Percentiles rank a stretch among this genome's conserved stretches.
phyloP scores from a whole-genome alignment of 2,113 vertebrate genomes.

The Potamarius usumacintae region DNA sequence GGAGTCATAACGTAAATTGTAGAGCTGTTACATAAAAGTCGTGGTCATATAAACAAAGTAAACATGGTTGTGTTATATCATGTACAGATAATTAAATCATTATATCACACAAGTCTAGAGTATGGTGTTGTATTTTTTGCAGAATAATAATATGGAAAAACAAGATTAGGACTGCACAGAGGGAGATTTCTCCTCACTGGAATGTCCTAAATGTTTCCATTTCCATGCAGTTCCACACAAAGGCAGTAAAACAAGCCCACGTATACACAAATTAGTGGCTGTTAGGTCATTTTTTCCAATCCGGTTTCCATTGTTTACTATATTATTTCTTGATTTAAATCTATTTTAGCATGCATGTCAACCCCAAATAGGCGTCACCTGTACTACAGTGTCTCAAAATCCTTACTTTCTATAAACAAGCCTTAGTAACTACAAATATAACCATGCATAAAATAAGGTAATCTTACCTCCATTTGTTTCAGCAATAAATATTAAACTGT shows the following conservation, averaged over 20 bases:
- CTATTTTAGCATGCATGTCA: no score
- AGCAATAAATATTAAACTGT: no score
- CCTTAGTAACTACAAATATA: no score
- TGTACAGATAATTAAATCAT: not conserved
- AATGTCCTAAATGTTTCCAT: not conserved
- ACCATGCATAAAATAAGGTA: no score
- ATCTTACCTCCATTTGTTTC: no score
- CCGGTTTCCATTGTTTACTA: not conserved
- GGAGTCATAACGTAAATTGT: no score
- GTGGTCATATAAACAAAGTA: no score
- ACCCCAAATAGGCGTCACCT: no score
- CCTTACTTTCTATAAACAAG: no score
- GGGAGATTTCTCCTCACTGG: not conserved
- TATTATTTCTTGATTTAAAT: not conserved
- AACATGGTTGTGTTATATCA: not conserved
- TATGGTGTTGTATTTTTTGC: not conserved
- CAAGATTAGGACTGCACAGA: not conserved
- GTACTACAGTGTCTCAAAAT: no score
- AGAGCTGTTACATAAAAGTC: no score
- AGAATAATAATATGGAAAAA: not conserved
- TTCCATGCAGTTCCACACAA: not conserved
- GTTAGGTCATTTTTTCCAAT: not conserved
- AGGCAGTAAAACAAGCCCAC: no score
- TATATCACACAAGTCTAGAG: not conserved
- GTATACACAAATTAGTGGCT: not conserved